Evolutionary conservation across 1,140 invertebrate species (phyloP), one percentile per base, ranked within the genome.

Genomic region (Drosophila mayri): DNA sequence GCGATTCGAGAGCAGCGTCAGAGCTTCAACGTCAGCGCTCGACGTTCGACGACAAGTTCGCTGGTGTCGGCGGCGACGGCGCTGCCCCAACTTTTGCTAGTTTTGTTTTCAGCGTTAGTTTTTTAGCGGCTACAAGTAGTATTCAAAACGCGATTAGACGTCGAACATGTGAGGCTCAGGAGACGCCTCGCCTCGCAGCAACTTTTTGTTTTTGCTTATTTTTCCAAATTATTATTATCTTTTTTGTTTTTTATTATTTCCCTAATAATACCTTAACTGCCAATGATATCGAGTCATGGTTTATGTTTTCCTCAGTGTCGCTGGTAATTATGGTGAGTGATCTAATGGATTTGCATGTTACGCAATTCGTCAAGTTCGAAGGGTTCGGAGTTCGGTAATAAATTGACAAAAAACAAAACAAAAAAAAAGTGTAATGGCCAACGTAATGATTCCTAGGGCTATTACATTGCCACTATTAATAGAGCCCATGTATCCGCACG

Each of bases 81-180:
- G 60, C 59, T 47, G 57, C 62, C 64, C 28, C 59, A 57, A 41
- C 25, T 63, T 50, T 76, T 55, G 55, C 38, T 68, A 61, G 55
- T 77, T 59, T 77, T 76, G 63, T 68, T 76, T 76, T 58, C 63
- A 46, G 50, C 46, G 54, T 55, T 47, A 41, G 44, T 76, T 79
- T 68, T 75, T 86, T 68, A 72, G 11, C 58, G 77, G 58, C 50
- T 90, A 6, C 52, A 35, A 55, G 52, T 38, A 92, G 91, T 92
- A 84, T 83, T 90, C 85, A 82, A 92, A 92, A 79, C 91, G 88
- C 91, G 91, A 92, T 92, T 92, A 92, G 70, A 91, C 91, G 91
- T 77, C 88, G 70, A 92, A 91, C 91, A 92, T 92, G 91, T 92
- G 84, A 92, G 92, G 76, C 90, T 81, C 74, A 72, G 75, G 59